These are phyloP conservation scores for Aphodius granarius DNA, from an alignment of 2,888 invertebrate species.

Conservation along the genomic window DNA sequence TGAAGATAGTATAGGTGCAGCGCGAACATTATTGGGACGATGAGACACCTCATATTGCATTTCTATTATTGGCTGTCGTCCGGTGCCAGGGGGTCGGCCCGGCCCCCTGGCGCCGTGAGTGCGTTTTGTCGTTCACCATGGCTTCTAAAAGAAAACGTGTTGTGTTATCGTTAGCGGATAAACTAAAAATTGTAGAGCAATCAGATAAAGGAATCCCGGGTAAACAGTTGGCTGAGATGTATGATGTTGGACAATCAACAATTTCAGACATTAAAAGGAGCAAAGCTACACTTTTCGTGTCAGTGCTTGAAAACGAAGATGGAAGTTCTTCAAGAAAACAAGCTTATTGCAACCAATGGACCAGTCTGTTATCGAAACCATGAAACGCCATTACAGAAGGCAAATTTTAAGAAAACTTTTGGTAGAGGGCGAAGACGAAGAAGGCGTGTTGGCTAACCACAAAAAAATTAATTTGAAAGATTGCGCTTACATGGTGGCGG, in stretches of 20 bases:
- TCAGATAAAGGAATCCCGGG: no score
- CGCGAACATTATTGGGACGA: no score
- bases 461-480: conserved; percentile 32
- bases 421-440: conserved; percentile 25
- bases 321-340: conserved; percentile 36
- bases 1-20: no score
- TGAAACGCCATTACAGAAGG: conserved; percentile 35
- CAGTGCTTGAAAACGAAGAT: conserved; percentile 36
- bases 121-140: no score
- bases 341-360: conserved; percentile 38
- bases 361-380: conserved; percentile 30
- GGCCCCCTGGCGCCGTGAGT: no score
- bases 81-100: no score
- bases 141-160: no score
- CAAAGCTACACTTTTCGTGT: conserved; percentile 34
- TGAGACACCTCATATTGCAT: no score
- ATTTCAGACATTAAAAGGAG: conserved; percentile 38
- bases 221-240: conserved; percentile 35
- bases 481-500: conserved; percentile 30
- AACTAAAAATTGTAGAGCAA: conserved; percentile 33
- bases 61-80: no score
- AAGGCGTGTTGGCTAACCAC: conserved; percentile 23
- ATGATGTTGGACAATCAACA: conserved; percentile 36
- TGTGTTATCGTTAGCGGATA: conserved; percentile 35
- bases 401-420: conserved; percentile 29